Conservation (phyloP, 1,140 invertebrate genomes). For the Cepaea nemoralis region DNA sequence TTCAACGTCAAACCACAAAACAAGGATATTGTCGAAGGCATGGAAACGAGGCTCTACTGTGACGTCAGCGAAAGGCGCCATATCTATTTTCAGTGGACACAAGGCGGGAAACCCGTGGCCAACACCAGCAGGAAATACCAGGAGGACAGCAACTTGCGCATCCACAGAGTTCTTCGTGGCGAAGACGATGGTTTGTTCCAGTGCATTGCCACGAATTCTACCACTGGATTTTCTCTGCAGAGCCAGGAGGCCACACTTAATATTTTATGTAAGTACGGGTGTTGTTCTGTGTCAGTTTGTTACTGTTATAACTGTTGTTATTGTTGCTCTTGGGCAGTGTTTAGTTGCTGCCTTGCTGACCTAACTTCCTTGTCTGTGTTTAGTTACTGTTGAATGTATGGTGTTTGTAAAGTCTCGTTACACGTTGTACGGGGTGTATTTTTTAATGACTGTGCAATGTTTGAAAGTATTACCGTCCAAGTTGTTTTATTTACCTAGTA, state of each 20-base stretch:
- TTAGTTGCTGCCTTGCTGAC: too few species aligned
- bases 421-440: too few species aligned
- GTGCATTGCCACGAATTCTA: constrained; percentile 77
- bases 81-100: constrained; percentile 77
- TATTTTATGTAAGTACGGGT: constrained; percentile 78
- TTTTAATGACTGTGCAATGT: too few species aligned
- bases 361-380: too few species aligned
- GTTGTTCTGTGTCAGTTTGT: too few species aligned
- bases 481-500: too few species aligned
- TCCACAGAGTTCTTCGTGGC: constrained; percentile 74
- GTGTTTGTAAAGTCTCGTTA: too few species aligned
- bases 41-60: constrained; percentile 75
- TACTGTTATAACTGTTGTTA: too few species aligned
- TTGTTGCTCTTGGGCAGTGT: too few species aligned
- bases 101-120: constrained; percentile 74
- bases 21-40: constrained; percentile 74
- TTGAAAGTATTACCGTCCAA: too few species aligned
- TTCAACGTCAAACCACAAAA: constrained; percentile 76
- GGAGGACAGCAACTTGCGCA: constrained; percentile 76
- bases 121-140: constrained; percentile 77
- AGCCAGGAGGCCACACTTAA: constrained; percentile 75
- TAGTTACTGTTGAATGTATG: too few species aligned
- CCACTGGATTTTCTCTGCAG: constrained; percentile 74
- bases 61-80: constrained; percentile 75
- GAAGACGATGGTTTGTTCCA: constrained; percentile 74